A percentile compares a stretch with the other conserved stretches of the same genome.
phyloP scores from a whole-genome alignment of 1,140 invertebrate genomes.

The Delia radicum region DNA sequence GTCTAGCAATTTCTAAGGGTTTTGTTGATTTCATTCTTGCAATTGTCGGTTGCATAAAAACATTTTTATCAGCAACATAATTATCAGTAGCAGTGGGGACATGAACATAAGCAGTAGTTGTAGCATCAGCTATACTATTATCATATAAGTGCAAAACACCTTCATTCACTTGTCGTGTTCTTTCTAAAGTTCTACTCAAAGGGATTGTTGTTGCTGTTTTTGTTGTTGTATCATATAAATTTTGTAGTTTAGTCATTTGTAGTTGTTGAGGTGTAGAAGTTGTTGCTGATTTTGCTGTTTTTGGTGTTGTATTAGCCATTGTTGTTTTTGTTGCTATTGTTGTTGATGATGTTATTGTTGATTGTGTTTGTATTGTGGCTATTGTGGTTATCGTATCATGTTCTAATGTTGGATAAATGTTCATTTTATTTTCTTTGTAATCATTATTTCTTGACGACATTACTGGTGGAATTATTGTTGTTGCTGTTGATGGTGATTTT shows the following conservation, averaged over 20 bases:
- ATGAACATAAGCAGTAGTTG: too few relatives aligned
- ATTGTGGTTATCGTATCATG: constrained; percentile 1
- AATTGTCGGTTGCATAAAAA: not conserved
- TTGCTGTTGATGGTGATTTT: not conserved
- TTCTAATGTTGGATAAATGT: not conserved
- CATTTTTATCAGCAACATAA: not conserved
- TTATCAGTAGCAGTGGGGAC: not conserved
- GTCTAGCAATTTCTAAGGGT: too few relatives aligned
- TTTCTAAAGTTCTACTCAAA: too few relatives aligned
- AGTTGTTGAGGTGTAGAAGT: not conserved
- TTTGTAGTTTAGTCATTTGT: constrained; percentile 14
- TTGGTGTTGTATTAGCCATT: not conserved
- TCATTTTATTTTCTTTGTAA: not conserved
- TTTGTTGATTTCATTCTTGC: not conserved
- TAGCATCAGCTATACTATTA: not conserved
- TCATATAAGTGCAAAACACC: not conserved
- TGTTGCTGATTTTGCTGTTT: not conserved
- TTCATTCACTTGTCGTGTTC: not conserved
- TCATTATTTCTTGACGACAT: not conserved
- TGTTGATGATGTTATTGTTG: constrained; percentile 10
- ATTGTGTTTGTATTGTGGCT: constrained; percentile 16
- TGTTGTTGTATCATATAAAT: not conserved
- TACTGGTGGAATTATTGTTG: too few relatives aligned
- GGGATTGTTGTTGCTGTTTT: constrained; percentile 17
- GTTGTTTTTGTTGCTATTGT: constrained; percentile 13